phyloP scores from a whole-genome alignment of 2,888 invertebrate species.

The Cabera pusaria region DNA sequence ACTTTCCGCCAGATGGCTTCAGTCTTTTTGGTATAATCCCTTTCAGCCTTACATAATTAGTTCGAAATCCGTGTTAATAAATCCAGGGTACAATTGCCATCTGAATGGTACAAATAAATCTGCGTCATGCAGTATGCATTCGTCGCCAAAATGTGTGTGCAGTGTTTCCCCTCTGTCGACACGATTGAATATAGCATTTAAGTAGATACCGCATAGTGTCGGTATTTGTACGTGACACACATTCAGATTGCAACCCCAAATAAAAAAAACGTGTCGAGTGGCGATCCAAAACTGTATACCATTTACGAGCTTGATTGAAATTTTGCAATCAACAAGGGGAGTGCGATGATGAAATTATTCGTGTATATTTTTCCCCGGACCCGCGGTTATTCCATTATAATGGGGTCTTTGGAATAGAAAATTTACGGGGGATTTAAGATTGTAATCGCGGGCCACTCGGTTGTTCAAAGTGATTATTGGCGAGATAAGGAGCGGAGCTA shows the following conservation, averaged over 20 bases:
- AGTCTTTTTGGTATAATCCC: conserved; percentile 53
- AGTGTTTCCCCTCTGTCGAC: conserved; percentile 26
- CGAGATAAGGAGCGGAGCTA: conserved; percentile 68
- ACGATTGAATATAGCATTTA: conserved; percentile 42
- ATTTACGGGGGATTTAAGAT: conserved; percentile 81
- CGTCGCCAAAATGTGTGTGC: conserved; percentile 55
- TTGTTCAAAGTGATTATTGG: conserved; percentile 80
- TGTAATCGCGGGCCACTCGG: conserved; percentile 74
- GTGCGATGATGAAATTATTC: conserved; percentile 78
- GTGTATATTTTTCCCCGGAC: conserved; percentile 74
- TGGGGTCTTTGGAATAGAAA: conserved; percentile 68
- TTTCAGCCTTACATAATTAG: conserved; percentile 71
- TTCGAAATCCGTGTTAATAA: conserved; percentile 62
- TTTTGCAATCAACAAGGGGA: conserved; percentile 81
- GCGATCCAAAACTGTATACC: conserved; percentile 77
- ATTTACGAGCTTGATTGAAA: conserved; percentile 82
- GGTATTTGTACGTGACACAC: conserved; percentile 35
- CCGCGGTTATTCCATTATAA: conserved; percentile 71
- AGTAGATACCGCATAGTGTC: conserved; percentile 38
- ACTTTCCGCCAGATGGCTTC: conserved; percentile 54
- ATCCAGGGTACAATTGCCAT: conserved; percentile 67
- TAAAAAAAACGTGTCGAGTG: conserved; percentile 75
- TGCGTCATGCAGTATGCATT: conserved; percentile 70
- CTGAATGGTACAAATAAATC: conserved; percentile 78
- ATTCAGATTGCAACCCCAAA: conserved; percentile 61